Conservation (phyloP, 2,113 vertebrate genomes). For the Bos javanicus region DNA sequence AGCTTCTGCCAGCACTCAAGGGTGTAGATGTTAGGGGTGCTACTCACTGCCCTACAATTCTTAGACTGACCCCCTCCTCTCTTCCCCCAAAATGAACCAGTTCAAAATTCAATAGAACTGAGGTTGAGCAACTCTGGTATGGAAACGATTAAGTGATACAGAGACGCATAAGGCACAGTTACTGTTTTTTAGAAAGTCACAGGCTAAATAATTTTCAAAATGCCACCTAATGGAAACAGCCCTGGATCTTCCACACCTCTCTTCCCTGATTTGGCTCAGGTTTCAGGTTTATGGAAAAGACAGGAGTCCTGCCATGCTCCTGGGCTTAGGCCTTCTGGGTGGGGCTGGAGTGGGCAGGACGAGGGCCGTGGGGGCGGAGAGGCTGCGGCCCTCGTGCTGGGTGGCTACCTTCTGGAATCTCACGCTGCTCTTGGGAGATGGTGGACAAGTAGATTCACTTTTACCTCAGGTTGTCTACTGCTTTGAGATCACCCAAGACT, state of each 20-base stretch:
- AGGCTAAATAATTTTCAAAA: not conserved
- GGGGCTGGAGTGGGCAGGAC: fast-evolving
- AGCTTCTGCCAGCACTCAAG: not conserved
- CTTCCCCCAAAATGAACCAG: not conserved
- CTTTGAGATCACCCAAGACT: not conserved
- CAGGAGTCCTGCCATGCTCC: not conserved
- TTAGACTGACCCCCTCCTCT: not conserved
- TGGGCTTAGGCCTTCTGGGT: not conserved
- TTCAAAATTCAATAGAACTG: not conserved
- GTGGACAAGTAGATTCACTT: not conserved
- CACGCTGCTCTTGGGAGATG: not conserved
- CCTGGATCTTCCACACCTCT: not conserved
- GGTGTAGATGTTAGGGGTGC: too few species aligned
- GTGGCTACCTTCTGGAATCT: not conserved
- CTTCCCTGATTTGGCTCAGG: not conserved
- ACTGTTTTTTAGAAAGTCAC: not conserved
- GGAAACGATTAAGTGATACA: not conserved
- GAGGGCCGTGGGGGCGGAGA: not conserved
- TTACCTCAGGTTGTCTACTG: not conserved
- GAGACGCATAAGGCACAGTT: not conserved
- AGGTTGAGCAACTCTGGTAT: not conserved
- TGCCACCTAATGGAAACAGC: not conserved
- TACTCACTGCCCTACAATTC: fast-evolving
- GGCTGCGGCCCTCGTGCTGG: not conserved
- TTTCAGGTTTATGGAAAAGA: not conserved